Base-by-base conservation (phyloP, 2,113 vertebrate genomes). In the Pterocles orientalis region DNA sequence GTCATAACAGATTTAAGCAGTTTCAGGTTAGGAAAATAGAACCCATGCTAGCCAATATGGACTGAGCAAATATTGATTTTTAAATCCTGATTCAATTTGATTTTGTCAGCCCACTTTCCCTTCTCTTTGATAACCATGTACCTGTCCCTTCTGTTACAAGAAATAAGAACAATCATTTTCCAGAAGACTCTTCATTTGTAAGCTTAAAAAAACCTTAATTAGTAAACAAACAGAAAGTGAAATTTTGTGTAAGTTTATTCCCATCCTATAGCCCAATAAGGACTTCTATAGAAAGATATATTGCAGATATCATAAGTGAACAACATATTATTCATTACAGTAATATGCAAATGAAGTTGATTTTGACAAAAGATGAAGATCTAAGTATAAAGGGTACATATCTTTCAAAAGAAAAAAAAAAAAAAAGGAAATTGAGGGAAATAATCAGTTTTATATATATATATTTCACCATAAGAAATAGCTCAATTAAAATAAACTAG, bases 291-390 rank as follows among this genome's bases (percentile, higher is more conserved):
- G 47, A 97, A 95, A 95, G 89, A 69, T 83, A 87, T 77, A 93
- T 21, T 79, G 84, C 80, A 68, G 68, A 47, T 77, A 73, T 94
- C 85, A 28, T 94, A 95, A 96, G 68, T 92, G 65, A 92, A 86
- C 56, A 83, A 83, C 54, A 28, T 89, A 88, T 90, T 97, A 97
- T 96, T 92, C 45, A 34, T 93, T 91, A 88, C 29, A 88, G 47
- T 65, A 81, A 47, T 92, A 78, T 48, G 47, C 88, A 96, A 96
- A 92, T 87, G 86, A 97, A 91, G 77, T 91, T 82, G 31, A 78
- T 60, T 88, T 94, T 86, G 82, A 78, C 85, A 95, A 43, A 88
- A 73, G n/a, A 78, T 64, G 47, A 88, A 81, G 18, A 64, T 88
- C 72, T 51, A 83, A 17, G 15, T 86, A 85, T 57, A 51, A 88